Conservation (phyloP, 2,888 invertebrate species). For the Phaedon cochleariae region DNA sequence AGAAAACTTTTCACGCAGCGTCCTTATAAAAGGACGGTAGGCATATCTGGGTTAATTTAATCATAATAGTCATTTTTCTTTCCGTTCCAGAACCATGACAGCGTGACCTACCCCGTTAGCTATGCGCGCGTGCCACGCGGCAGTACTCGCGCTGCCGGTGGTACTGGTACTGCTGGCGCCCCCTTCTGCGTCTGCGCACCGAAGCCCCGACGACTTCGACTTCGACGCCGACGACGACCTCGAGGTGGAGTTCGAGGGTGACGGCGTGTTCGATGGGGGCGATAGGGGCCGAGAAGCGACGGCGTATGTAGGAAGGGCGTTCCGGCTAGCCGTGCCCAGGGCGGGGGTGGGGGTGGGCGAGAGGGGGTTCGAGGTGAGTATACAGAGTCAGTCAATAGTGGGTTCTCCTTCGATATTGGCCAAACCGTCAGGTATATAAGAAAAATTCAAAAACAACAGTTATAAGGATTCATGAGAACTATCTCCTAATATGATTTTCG, state of each 20-base stretch:
- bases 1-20: too few species aligned
- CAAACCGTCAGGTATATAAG: too few species aligned
- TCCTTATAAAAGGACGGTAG: too few species aligned
- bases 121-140: too few species aligned
- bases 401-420: too few species aligned
- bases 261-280: slow-evolving; percentile 50
- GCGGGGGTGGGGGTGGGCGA: slow-evolving; percentile 73
- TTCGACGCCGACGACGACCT: slow-evolving; percentile 59
- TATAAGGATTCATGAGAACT: too few species aligned
- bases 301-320: slow-evolving; percentile 76
- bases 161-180: slow-evolving; percentile 29
- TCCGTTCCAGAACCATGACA: slow-evolving; percentile 40
- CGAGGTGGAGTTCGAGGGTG: slow-evolving; percentile 48
- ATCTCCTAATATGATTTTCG: too few species aligned
- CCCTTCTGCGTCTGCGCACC: slow-evolving; percentile 2
- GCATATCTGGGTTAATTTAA: too few species aligned
- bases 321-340: slow-evolving; percentile 76
- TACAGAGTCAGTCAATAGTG: not conserved
- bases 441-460: too few species aligned
- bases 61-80: slow-evolving; percentile 2
- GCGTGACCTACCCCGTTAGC: slow-evolving; percentile 28
- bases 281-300: slow-evolving; percentile 73
- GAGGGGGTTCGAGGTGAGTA: slow-evolving; percentile 74
- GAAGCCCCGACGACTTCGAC: slow-evolving; percentile 61
- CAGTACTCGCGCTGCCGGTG: too few species aligned